phyloP scores from a whole-genome alignment of 2,113 vertebrate species.

The Microtus richardsoni region DNA sequence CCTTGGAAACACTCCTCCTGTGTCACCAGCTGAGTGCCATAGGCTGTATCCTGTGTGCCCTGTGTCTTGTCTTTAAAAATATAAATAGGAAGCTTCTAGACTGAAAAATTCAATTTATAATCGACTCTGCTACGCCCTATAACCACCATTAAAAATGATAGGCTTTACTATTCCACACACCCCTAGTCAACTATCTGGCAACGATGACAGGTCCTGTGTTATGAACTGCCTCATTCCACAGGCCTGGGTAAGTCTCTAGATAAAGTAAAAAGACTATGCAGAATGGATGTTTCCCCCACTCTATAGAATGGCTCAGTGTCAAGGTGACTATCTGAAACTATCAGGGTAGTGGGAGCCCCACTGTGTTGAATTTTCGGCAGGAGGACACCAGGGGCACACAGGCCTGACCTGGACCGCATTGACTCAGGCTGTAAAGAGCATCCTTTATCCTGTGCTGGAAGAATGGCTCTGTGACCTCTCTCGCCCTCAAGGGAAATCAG shows the following conservation, averaged over 20 bases:
- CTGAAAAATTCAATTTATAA: constrained; percentile 62
- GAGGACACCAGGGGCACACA: rapidly evolving
- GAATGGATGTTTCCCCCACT: neutral
- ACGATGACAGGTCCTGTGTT: rapidly evolving
- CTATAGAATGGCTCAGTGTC: neutral
- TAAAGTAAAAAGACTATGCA: neutral
- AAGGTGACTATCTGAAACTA: neutral
- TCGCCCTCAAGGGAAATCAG: constrained; percentile 84
- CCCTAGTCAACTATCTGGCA: neutral
- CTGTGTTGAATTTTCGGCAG: rapidly evolving
- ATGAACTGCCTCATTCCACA: neutral
- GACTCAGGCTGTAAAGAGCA: neutral
- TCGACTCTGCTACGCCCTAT: constrained; percentile 33
- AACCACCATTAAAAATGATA: constrained; percentile 45
- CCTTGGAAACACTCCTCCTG: neutral
- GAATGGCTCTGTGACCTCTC: constrained; percentile 82
- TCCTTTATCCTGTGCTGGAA: constrained; percentile 72
- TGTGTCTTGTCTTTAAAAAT: constrained; percentile 18
- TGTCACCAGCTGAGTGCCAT: constrained; percentile 51
- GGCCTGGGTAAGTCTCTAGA: rapidly evolving
- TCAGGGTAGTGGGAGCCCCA: rapidly evolving
- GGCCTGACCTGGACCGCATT: constrained; percentile 4
- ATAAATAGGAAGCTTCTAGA: constrained; percentile 49
- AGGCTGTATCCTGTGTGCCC: neutral
- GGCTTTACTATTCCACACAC: neutral